These are phyloP conservation scores for Bombyx huttoni DNA, from an alignment of 2,888 invertebrate species.

Conservation along the genomic window DNA sequence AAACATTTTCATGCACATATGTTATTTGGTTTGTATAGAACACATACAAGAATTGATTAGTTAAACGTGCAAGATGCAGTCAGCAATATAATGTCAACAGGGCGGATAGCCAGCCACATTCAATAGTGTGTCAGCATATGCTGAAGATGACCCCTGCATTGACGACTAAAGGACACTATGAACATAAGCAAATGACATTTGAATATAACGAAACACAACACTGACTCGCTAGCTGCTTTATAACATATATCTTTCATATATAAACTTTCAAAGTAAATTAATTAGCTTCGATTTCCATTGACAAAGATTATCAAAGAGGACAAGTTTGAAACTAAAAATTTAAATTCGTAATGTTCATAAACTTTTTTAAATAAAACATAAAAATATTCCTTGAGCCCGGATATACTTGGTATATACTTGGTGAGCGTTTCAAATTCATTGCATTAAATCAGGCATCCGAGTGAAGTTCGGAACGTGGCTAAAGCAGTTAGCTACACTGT, in stretches of 20 bases:
- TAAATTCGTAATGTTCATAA: too few relatives aligned
- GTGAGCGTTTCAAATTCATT: not conserved
- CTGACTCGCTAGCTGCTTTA: too few relatives aligned
- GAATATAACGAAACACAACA: too few relatives aligned
- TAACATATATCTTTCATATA: too few relatives aligned
- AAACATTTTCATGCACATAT: not conserved
- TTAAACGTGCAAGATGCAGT: constrained; percentile 14
- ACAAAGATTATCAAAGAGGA: too few relatives aligned
- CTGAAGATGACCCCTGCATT: constrained; percentile 27
- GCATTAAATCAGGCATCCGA: constrained; percentile 1
- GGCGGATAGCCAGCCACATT: constrained; percentile 9
- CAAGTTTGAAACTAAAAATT: too few relatives aligned
- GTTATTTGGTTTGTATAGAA: not conserved
- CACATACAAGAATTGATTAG: not conserved
- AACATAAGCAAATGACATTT: not conserved
- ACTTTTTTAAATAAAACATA: too few relatives aligned
- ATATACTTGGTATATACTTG: constrained; percentile 28
- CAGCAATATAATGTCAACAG: constrained; percentile 28
- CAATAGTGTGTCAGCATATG: constrained; percentile 31
- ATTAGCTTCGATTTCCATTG: too few relatives aligned
- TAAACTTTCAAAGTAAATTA: too few relatives aligned
- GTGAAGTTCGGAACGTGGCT: constrained; percentile 15
- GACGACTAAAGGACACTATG: constrained; percentile 7
- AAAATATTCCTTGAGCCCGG: constrained; percentile 9
- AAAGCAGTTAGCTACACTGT: constrained; percentile 41